phyloP scores from a whole-genome alignment of 1,140 invertebrate genomes.

The Drosophila ironensis region DNA sequence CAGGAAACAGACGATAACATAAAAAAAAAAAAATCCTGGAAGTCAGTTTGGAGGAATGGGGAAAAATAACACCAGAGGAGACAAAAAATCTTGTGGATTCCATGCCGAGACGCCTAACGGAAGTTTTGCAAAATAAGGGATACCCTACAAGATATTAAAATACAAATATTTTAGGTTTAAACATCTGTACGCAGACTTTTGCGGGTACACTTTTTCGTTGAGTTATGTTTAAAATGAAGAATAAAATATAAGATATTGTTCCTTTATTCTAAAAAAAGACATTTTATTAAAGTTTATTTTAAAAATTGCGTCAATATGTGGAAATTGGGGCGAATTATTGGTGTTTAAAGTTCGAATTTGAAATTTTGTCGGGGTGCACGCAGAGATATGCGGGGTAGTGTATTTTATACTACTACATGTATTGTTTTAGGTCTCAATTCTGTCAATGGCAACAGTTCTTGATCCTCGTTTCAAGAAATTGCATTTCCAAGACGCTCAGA shows the following conservation, averaged over 20 bases:
- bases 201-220: not conserved
- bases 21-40: conserved; percentile 3
- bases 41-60: conserved; percentile 2
- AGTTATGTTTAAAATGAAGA: not conserved
- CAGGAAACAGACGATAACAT: conserved; percentile 7
- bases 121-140: conserved; percentile 11
- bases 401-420: too few species aligned
- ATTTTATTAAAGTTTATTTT: not conserved
- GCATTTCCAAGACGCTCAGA: too few species aligned
- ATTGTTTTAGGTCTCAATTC: too few species aligned
- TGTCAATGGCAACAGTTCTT: too few species aligned
- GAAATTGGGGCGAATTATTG: not conserved
- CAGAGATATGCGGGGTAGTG: not conserved
- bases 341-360: not conserved
- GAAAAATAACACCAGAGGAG: conserved; percentile 13
- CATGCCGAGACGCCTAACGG: conserved; percentile 9
- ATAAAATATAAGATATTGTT: not conserved
- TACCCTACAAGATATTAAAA: not conserved
- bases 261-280: not conserved
- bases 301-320: not conserved
- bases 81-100: not conserved
- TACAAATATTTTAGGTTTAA: not conserved
- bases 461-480: too few species aligned
- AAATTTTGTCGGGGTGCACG: not conserved
- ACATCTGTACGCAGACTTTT: conserved; percentile 4